Conservation (phyloP, 2,797 vertebrate genomes). For the Malacoraja senta region DNA sequence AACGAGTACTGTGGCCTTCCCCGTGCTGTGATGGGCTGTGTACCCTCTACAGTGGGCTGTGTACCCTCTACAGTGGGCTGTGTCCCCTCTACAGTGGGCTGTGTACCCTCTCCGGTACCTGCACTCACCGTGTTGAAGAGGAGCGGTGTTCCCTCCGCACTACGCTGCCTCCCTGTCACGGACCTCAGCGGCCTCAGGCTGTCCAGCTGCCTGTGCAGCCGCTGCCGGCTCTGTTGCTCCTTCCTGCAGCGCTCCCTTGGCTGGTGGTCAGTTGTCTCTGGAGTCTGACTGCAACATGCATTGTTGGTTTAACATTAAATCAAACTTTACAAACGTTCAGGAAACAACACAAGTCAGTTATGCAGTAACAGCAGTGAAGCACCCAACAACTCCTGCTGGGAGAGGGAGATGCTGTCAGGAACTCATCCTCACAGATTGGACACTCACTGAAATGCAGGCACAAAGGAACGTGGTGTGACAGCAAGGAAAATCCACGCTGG, state of each 20-base stretch:
- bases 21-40: constrained; percentile 36
- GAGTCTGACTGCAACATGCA: neutral
- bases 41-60: constrained; percentile 50
- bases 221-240: constrained; percentile 45
- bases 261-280: constrained; percentile 37
- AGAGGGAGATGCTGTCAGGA: neutral
- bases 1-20: too few relatives aligned
- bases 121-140: constrained; percentile 58
- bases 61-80: too few relatives aligned
- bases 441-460: neutral
- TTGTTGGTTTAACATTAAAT: neutral
- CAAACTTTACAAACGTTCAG: neutral
- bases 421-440: neutral
- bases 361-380: neutral
- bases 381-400: neutral
- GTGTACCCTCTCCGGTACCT: constrained; percentile 42
- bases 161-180: constrained; percentile 52
- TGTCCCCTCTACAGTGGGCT: too few relatives aligned
- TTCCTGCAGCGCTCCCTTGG: constrained; percentile 46
- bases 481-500: neutral
- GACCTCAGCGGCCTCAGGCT: constrained; percentile 51
- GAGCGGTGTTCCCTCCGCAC: constrained; percentile 54
- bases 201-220: constrained; percentile 53
- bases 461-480: neutral
- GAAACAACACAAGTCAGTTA: neutral